Conservation (phyloP, 2,797 vertebrate species). For the Coregonus sp. region DNA sequence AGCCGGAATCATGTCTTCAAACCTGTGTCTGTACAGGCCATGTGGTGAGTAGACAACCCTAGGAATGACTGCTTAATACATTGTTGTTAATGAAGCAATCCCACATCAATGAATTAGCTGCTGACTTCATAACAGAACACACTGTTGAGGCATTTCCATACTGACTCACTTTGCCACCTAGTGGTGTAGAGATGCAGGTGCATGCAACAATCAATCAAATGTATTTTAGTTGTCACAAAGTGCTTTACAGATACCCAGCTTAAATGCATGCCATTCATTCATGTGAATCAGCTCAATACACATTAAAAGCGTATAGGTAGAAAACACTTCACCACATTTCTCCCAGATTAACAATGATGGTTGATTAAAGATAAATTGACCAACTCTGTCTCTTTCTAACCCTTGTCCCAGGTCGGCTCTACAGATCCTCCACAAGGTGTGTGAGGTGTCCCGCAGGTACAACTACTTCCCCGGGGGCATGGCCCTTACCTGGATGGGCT, state of each 20-base stretch:
- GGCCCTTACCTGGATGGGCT: constrained; percentile 92
- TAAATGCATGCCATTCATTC: background rate
- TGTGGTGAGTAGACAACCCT: constrained; percentile 86
- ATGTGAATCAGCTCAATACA: background rate
- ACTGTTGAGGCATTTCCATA: constrained; percentile 10
- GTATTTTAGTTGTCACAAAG: background rate
- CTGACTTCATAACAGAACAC: background rate
- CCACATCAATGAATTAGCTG: background rate
- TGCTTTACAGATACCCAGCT: background rate
- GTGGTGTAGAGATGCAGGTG: constrained; percentile 41
- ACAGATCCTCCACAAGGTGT: constrained; percentile 97
- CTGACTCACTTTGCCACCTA: constrained; percentile 64
- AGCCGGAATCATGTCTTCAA: constrained; percentile 95
- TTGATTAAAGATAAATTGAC: background rate
- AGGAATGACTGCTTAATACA: constrained; percentile 22
- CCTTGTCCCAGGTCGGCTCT: constrained; percentile 86
- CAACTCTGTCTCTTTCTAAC: background rate
- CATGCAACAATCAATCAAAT: background rate
- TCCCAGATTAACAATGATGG: background rate
- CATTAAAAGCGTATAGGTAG: background rate
- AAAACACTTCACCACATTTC: background rate
- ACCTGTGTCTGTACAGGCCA: constrained; percentile 96
- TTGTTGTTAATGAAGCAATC: constrained; percentile 14
- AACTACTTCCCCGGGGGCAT: constrained; percentile 96
- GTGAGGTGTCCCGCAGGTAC: constrained; percentile 89